Evolutionary conservation across 2,888 invertebrate genomes (phyloP).

Genomic region (Herminia tarsipennalis): DNA sequence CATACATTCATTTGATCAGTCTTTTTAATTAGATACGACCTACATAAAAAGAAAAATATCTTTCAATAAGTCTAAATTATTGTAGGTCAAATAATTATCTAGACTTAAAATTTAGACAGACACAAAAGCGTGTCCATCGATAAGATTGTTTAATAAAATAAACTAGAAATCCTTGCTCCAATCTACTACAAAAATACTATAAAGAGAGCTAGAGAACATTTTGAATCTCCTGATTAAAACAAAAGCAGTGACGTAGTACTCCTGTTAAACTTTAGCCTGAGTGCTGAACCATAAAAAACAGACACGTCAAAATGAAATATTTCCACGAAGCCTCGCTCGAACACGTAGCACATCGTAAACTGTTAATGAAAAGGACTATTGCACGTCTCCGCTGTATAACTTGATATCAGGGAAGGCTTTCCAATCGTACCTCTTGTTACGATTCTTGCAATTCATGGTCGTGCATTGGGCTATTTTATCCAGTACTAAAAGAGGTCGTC

Average conservation of each 20-base stretch:
- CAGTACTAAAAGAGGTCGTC: too few species aligned
- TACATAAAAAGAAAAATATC: too few species aligned
- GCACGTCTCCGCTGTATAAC: slow-evolving; percentile 47
- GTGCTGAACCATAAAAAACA: slow-evolving; percentile 12
- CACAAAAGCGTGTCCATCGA: too few species aligned
- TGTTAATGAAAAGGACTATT: slow-evolving; percentile 53
- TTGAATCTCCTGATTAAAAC: slow-evolving; percentile 11
- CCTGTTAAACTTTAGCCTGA: slow-evolving; percentile 4
- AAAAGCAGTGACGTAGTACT: slow-evolving; percentile 1
- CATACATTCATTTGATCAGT: too few species aligned
- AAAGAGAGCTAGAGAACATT: too few species aligned
- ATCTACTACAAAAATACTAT: too few species aligned
- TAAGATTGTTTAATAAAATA: too few species aligned
- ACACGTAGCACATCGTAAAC: slow-evolving; percentile 55
- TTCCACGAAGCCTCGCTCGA: slow-evolving; percentile 35
- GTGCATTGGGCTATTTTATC: background rate
- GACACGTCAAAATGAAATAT: slow-evolving; percentile 28
- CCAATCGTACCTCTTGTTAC: slow-evolving; percentile 35
- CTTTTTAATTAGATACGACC: too few species aligned
- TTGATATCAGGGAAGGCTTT: slow-evolving; percentile 55
- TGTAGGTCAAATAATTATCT: too few species aligned
- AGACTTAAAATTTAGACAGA: too few species aligned
- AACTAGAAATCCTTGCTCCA: too few species aligned
- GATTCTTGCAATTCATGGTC: background rate
- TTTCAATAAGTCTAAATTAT: too few species aligned